Conservation (phyloP, 2,113 vertebrate genomes). For the Morone saxatilis region DNA sequence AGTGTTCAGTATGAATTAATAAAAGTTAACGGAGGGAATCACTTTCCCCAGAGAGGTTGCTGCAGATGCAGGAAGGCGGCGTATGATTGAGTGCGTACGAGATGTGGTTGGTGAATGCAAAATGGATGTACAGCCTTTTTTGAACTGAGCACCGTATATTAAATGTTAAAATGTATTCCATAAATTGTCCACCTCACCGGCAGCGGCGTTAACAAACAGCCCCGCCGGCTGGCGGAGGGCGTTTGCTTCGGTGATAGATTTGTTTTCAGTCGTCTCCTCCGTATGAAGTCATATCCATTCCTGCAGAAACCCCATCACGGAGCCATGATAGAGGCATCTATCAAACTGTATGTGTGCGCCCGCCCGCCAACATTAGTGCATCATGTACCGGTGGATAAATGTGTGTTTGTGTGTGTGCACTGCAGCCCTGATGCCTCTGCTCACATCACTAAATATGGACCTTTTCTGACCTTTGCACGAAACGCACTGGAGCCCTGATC, state of each 20-base stretch:
- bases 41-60: not conserved
- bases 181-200: not conserved
- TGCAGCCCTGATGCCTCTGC: not conserved
- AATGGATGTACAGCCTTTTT: not conserved
- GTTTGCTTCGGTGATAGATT: constrained; percentile 12
- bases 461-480: constrained; percentile 25
- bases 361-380: not conserved
- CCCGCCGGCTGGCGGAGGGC: not conserved
- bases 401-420: not conserved
- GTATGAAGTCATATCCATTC: constrained; percentile 27
- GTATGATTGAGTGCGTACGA: not conserved
- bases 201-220: constrained; percentile 4
- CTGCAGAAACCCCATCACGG: constrained; percentile 11
- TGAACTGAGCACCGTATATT: not conserved
- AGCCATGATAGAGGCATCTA: constrained; percentile 9
- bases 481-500: constrained; percentile 27
- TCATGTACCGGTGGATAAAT: not conserved
- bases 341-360: constrained; percentile 14
- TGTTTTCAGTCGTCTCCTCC: constrained; percentile 12
- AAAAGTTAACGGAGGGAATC: too few relatives aligned
- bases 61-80: not conserved
- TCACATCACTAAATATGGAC: constrained; percentile 13
- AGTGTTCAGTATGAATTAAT: not conserved
- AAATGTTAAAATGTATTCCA: not conserved
- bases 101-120: not conserved